Percentiles rank a stretch among this genome's conserved stretches.
phyloP scores from a whole-genome alignment of 2,113 vertebrate species.

The Tenrec ecaudatus region DNA sequence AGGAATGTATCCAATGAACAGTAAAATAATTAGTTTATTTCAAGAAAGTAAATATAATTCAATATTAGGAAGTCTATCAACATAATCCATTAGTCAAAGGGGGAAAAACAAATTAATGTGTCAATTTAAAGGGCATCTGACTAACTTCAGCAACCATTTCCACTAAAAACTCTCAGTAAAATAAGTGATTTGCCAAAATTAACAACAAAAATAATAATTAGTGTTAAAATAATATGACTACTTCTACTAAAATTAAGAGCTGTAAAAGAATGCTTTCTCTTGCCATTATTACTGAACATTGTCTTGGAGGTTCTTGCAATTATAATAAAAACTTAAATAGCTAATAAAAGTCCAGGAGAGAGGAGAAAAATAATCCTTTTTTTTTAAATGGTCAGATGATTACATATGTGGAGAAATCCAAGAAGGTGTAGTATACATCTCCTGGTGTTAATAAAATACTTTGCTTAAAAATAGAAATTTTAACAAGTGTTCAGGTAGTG shows the following conservation, averaged over 20 bases:
- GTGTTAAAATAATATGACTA: constrained; percentile 12
- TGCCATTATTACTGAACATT: constrained; percentile 15
- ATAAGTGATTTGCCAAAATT: constrained; percentile 11
- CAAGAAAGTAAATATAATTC: constrained; percentile 17
- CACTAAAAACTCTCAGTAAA: constrained; percentile 32
- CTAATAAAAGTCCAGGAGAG: constrained; percentile 25
- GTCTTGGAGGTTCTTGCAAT: background rate
- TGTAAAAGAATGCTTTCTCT: background rate
- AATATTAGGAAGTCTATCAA: constrained; percentile 6
- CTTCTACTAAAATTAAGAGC: constrained; percentile 33
- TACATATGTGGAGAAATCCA: background rate
- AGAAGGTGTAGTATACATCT: background rate
- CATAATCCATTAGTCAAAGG: background rate
- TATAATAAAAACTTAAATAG: constrained; percentile 29
- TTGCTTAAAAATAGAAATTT: constrained; percentile 40
- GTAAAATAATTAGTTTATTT: constrained; percentile 24
- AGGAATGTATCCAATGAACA: background rate
- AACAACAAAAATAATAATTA: constrained; percentile 5
- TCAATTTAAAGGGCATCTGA: constrained; percentile 34
- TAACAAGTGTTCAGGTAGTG: constrained; percentile 15
- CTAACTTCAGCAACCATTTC: constrained; percentile 13
- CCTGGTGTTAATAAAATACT: constrained; percentile 43
- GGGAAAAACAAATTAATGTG: background rate
- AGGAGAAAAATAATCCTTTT: constrained; percentile 25
- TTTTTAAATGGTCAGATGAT: background rate